Evolutionary conservation across 2,888 invertebrate species (phyloP).

Genomic region (Sphinx pinastri): DNA sequence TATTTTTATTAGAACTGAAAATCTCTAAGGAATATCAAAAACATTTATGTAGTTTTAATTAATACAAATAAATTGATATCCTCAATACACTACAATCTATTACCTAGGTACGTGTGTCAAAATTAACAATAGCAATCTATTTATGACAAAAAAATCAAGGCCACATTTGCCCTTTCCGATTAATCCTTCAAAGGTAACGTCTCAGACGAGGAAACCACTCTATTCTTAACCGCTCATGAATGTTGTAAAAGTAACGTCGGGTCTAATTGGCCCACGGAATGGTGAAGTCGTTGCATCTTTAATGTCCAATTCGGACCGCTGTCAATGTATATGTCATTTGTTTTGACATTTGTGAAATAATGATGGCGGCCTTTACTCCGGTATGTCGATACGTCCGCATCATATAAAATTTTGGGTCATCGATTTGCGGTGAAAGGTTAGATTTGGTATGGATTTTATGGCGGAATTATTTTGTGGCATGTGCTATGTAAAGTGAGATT

Average conservation of each 20-base stretch:
- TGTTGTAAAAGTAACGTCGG: slow-evolving; percentile 24
- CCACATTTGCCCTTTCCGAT: neutral
- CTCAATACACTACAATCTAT: too few species aligned
- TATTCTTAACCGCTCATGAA: slow-evolving; percentile 17
- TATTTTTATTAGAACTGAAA: too few species aligned
- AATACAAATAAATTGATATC: too few species aligned
- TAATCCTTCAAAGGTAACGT: neutral
- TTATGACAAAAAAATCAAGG: too few species aligned
- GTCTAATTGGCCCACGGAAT: slow-evolving; percentile 21
- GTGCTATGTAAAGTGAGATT: too few species aligned
- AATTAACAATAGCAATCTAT: neutral
- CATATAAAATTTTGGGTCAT: neutral
- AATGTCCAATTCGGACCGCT: slow-evolving; percentile 41
- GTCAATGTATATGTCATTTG: slow-evolving; percentile 44
- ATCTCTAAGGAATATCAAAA: too few species aligned
- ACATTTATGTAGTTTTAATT: too few species aligned
- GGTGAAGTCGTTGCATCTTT: slow-evolving; percentile 42
- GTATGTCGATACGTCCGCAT: slow-evolving; percentile 32
- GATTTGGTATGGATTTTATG: neutral
- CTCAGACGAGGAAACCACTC: slow-evolving; percentile 19
- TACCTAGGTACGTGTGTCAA: too few species aligned
- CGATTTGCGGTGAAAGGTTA: neutral
- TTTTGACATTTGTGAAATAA: slow-evolving; percentile 49
- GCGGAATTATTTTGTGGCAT: too few species aligned
- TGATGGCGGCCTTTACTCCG: slow-evolving; percentile 39